Percentiles rank a stretch among this genome's conserved stretches.
phyloP scores from a whole-genome alignment of 2,797 vertebrate genomes.

The Acanthurus lineatus region DNA sequence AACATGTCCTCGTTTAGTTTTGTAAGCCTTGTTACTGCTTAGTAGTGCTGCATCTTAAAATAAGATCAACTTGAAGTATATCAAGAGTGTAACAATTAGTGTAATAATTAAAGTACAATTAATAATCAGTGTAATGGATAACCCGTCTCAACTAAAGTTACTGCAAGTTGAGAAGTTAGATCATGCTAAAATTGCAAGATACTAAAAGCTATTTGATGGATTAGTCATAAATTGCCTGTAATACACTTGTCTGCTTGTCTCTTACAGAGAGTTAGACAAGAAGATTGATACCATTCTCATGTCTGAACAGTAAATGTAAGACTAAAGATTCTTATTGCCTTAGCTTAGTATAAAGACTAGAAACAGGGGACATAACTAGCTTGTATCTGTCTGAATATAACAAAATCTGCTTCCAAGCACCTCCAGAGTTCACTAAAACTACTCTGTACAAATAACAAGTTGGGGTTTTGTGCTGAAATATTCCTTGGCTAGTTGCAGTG shows the following conservation, averaged over 20 bases:
- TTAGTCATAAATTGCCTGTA: not conserved
- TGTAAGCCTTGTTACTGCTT: not conserved
- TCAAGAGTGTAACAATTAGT: not conserved
- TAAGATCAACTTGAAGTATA: not conserved
- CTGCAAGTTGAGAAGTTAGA: too few species aligned
- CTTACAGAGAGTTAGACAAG: too few species aligned
- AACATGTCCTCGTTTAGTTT: not conserved
- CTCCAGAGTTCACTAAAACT: not conserved
- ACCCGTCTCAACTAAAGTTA: too few species aligned
- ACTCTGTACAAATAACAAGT: not conserved
- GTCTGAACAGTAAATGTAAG: not conserved
- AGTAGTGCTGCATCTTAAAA: not conserved
- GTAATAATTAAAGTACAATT: not conserved
- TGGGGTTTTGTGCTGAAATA: not conserved
- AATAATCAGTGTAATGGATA: too few species aligned
- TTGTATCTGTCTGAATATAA: not conserved
- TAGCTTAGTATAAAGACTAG: conserved; percentile 15
- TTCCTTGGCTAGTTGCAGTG: not conserved
- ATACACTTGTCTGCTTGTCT: not conserved
- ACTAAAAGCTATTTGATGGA: not conserved
- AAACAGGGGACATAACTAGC: not conserved
- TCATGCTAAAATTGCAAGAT: not conserved
- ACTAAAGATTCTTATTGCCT: not conserved
- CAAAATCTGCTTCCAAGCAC: not conserved
- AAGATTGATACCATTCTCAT: not conserved